These are phyloP conservation scores for Garra rufa DNA, from an alignment of 2,113 vertebrate species.

Conservation along the genomic window DNA sequence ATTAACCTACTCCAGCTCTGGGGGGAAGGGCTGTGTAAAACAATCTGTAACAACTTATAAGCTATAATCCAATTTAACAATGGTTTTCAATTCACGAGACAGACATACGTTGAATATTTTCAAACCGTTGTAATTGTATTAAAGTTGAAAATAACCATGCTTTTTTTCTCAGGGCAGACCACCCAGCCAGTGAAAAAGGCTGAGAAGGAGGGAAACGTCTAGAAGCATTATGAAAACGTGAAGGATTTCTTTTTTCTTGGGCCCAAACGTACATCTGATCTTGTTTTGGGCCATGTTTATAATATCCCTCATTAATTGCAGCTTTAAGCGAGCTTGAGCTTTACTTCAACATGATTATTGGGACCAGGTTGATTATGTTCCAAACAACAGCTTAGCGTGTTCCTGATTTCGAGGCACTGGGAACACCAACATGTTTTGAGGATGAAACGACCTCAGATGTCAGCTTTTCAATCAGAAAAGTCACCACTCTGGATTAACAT, in stretches of 20 bases:
- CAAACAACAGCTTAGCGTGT: constrained; percentile 55
- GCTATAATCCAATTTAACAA: constrained; percentile 74
- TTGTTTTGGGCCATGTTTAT: constrained; percentile 75
- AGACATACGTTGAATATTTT: constrained; percentile 70
- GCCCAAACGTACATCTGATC: constrained; percentile 77
- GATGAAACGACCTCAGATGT: constrained; percentile 29
- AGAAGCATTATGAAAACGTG: constrained; percentile 74
- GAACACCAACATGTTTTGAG: constrained; percentile 34
- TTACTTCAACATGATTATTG: constrained; percentile 65
- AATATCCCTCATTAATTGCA: constrained; percentile 80
- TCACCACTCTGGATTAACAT: neutral
- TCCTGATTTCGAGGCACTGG: constrained; percentile 44
- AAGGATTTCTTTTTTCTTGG: constrained; percentile 76
- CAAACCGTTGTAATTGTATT: constrained; percentile 72
- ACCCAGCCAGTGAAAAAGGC: constrained; percentile 75
- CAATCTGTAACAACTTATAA: constrained; percentile 72
- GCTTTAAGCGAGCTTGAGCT: constrained; percentile 68
- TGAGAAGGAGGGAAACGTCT: constrained; percentile 67
- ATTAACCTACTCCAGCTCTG: constrained; percentile 3
- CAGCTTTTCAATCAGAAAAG: constrained; percentile 8
- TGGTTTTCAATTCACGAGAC: constrained; percentile 63
- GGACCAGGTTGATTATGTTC: constrained; percentile 63
- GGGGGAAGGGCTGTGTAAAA: constrained; percentile 61
- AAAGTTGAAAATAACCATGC: constrained; percentile 75
- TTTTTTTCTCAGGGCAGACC: constrained; percentile 72